Evolutionary conservation across 2,797 vertebrate genomes (phyloP).

Genomic region (Sebastes hubbsi): DNA sequence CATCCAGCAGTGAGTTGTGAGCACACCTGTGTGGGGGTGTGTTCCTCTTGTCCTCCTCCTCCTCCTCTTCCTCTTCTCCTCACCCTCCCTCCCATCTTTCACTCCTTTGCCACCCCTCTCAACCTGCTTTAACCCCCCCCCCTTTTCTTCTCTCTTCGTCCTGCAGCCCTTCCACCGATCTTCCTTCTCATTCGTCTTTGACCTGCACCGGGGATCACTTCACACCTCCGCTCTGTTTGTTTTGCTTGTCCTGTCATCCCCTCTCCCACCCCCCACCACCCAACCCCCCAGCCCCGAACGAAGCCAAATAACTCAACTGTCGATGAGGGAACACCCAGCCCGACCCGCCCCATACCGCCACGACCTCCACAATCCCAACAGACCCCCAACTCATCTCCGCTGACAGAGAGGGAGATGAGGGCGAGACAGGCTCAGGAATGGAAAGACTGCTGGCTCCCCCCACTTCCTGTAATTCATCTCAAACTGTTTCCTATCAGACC

Average conservation of each 20-base stretch:
- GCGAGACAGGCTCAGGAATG: constrained; percentile 67
- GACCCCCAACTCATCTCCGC: constrained; percentile 68
- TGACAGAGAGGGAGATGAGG: constrained; percentile 71
- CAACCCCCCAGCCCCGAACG: constrained; percentile 32
- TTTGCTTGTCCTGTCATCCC: constrained; percentile 83
- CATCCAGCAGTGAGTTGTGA: constrained; percentile 48
- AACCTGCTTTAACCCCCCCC: background rate
- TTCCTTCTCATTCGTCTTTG: constrained; percentile 68
- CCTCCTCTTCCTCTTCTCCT: constrained; percentile 1
- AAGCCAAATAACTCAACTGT: constrained; percentile 79
- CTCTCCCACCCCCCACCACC: constrained; percentile 23
- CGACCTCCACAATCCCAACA: constrained; percentile 61
- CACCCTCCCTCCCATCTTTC: constrained; percentile 36
- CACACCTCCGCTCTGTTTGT: constrained; percentile 86
- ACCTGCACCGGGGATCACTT: constrained; percentile 77
- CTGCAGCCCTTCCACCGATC: constrained; percentile 23
- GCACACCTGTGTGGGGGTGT: constrained; percentile 75
- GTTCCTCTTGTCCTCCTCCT: constrained; percentile 26
- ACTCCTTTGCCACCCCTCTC: constrained; percentile 27
- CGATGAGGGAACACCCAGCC: constrained; percentile 65
- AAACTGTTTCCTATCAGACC: constrained; percentile 5
- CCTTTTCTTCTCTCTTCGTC: constrained; percentile 7
- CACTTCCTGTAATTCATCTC: constrained; percentile 50
- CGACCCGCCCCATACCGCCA: constrained; percentile 48
- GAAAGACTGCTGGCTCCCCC: constrained; percentile 27